Base-by-base conservation (phyloP, 2,113 vertebrate species). In the Pontoporia blainvillei region DNA sequence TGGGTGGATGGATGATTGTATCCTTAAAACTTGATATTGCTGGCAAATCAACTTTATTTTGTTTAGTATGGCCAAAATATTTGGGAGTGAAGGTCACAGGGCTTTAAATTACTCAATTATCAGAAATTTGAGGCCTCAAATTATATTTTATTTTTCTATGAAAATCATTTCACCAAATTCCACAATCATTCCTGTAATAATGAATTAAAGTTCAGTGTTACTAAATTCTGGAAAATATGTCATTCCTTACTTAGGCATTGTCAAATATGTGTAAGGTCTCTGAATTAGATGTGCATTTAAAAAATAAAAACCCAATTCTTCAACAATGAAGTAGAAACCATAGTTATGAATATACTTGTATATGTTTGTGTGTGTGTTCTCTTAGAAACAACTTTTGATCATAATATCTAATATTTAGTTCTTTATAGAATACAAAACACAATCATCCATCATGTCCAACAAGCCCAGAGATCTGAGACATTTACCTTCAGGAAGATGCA, bases 81-180 rank as follows among this genome's bases (percentile, higher is more conserved):
- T 59, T 94, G 34, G 36, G 73, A 31, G 23, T 75, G 92, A 90
- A 79, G 10, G 59, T 81, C 66, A 75, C 4, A 84, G 57, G 72
- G 15, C 27, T 67, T 90, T 79, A 86, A 64, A 75, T 95, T 90
- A 79, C 34, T 81, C 64, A 64, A 85, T 52, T 46, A 93, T 29
- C 44, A 95, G 66, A 91, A 88, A 75, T 31, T 81, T 86, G 64
- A 92, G 62, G 57, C 44, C 31, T 34, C 87, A 73, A 61, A 31
- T 83, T 49, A 41, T 17, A 6, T 85, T 91, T 87, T 52, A 36
- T 23, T 89, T 85, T 76, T 85, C 71, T 86, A 13, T 82, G 41
- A 57, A 89, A 94, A 89, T 71, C 75, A 52, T 76, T 39, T 64
- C 34, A 27, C 39, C 44, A 71, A 72, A 95, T 89, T 73, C 41